phyloP scores from a whole-genome alignment of 2,797 vertebrate genomes.

The Sciurus vulgaris region DNA sequence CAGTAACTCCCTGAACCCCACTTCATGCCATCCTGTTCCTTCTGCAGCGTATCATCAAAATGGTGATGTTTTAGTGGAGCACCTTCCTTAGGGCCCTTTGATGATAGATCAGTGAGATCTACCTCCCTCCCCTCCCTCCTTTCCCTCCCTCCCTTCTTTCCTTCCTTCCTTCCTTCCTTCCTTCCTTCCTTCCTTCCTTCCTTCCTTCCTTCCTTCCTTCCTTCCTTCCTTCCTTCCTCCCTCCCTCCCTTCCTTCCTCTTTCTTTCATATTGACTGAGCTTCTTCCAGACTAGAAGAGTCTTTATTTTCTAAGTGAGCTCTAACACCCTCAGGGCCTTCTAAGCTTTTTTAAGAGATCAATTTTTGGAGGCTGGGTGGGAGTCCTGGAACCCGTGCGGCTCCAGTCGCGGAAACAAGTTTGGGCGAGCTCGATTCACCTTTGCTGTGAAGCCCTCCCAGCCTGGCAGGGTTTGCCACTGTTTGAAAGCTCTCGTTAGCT shows the following conservation, averaged over 20 bases:
- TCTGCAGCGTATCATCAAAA: constrained; percentile 64
- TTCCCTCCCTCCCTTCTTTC: background rate
- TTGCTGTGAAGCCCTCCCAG: constrained; percentile 37
- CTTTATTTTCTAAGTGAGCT: constrained; percentile 87
- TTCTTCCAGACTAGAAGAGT: constrained; percentile 84
- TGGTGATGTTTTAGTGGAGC: constrained; percentile 83
- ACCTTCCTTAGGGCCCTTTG: constrained; percentile 69
- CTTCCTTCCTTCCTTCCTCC: constrained; percentile 48
- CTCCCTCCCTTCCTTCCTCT: rapidly evolving
- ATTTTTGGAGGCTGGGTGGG: constrained; percentile 80
- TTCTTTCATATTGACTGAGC: constrained; percentile 81
- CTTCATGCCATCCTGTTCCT: background rate
- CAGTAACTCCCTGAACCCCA: constrained; percentile 46
- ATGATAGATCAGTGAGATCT: constrained; percentile 81
- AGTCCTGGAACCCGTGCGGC: constrained; percentile 58
- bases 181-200: constrained; percentile 73
- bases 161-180: constrained; percentile 54
- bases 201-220: background rate
- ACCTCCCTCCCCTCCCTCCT: constrained; percentile 72
- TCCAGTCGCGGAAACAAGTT: constrained; percentile 48
- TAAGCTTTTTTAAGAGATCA: constrained; percentile 86
- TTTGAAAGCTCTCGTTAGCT: constrained; percentile 76
- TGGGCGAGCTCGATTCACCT: constrained; percentile 17
- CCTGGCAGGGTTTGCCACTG: constrained; percentile 43
- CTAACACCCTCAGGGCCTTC: constrained; percentile 80